Evolutionary conservation across 2,113 vertebrate species (phyloP), one percentile per base, ranked within the genome.

Genomic region (Acanthisitta chloris): DNA sequence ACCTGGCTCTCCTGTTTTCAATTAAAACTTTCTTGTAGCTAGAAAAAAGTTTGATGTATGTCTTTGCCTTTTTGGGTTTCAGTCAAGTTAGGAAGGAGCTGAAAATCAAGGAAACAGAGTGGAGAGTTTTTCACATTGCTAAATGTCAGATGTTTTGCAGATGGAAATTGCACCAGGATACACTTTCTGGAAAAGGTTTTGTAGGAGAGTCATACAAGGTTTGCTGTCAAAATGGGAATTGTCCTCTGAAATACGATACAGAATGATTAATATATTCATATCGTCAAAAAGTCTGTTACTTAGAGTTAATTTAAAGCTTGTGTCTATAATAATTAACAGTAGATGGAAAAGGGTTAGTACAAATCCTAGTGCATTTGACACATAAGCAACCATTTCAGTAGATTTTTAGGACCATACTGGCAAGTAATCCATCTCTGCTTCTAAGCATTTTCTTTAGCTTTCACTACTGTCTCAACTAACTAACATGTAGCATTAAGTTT

Each of bases 1-100:
- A 92, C n/a, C 80, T 55, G 67, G 73, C 54, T 95, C 76, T 96
- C 80, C 93, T 92, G 59, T 97, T 98, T 98, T 97, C 96, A 97
- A 96, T 97, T 98, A 97, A 97, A 98, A 98, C 94, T 98, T 98
- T 92, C 78, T 83, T 73, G 40, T 86, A 73, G 40, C 51, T 94
- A 87, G 78, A 80, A 86, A 95, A 90, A 97, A 94, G 78, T 97
- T 96, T 81, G 18, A n/a, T 54, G 38, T 84, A 54, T 20, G 5
- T 42, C 42, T 74, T 94, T 85, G 38, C 40, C 45, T 90, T 95
- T 92, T 36, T 79, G 55, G 45, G 17, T 67, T 82, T 28, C 36
- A 92, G 73, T 72, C 46, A 70, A 84, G 17, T 67, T 45, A 85
- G 33, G 42, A 94, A 82, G 29, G 52, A 91, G 31, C n/a, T 65